These are phyloP conservation scores for Pyrrhosoma nymphula DNA, from an alignment of 2,888 invertebrate species.

Conservation along the genomic window DNA sequence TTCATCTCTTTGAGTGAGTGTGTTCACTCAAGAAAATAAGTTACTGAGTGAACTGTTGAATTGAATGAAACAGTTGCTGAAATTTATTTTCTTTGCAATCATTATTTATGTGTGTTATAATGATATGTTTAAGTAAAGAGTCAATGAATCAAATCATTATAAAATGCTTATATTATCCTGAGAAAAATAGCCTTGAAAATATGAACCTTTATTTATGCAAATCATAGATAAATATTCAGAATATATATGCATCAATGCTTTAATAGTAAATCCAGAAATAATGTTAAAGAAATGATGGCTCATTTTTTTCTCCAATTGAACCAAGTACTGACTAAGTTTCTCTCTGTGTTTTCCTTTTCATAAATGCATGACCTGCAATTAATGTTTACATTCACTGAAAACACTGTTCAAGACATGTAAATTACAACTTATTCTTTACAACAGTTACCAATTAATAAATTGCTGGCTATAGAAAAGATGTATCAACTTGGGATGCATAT, in stretches of 20 bases:
- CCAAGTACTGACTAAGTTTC: constrained; percentile 49
- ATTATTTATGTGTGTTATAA: neutral
- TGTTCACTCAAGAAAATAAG: neutral
- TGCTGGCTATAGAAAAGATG: neutral
- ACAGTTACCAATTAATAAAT: neutral
- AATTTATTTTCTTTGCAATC: neutral
- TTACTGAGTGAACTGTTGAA: neutral
- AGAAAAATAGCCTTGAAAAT: neutral
- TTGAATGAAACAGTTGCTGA: neutral
- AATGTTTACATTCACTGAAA: constrained; percentile 67
- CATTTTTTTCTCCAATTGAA: neutral
- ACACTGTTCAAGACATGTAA: constrained; percentile 63
- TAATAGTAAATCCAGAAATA: neutral
- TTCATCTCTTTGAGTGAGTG: neutral
- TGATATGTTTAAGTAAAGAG: neutral
- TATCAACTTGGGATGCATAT: neutral
- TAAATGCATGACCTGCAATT: constrained; percentile 63
- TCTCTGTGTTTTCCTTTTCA: constrained; percentile 59
- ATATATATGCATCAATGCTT: neutral
- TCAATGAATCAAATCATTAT: neutral
- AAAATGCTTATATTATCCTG: neutral
- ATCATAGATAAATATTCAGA: neutral
- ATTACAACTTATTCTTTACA: constrained; percentile 48
- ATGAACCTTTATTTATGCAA: neutral
- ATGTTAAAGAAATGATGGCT: neutral